These are phyloP conservation scores for Tenthredo livida DNA, from an alignment of 2,888 invertebrate species.

Conservation along the genomic window DNA sequence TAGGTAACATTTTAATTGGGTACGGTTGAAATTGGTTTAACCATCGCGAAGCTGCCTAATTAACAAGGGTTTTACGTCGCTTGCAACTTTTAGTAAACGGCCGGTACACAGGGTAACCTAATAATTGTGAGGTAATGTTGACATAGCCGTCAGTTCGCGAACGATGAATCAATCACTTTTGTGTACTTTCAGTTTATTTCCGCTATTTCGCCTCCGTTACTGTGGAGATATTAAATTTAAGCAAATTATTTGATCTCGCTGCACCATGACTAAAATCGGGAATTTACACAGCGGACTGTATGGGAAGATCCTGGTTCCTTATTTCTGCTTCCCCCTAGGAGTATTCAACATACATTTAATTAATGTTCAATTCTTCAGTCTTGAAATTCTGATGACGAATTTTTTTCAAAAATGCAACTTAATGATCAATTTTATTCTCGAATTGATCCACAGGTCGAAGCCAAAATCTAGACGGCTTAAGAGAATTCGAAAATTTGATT, in stretches of 20 bases:
- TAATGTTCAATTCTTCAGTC: no score
- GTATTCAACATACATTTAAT: no score
- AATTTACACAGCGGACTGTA: neutral
- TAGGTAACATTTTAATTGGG: conserved; percentile 41
- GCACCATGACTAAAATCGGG: neutral
- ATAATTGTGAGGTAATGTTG: conserved; percentile 37
- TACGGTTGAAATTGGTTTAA: conserved; percentile 45
- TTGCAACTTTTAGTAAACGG: conserved; percentile 40
- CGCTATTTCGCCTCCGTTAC: neutral
- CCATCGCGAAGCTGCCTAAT: conserved; percentile 44
- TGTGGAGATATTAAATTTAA: neutral
- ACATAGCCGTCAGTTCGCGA: conserved; percentile 22
- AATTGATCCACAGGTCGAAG: no score
- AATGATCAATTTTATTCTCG: no score
- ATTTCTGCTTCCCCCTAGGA: no score
- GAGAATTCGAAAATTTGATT: no score
- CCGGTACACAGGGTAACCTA: conserved; percentile 33
- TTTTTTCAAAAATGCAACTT: no score
- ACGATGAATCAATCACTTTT: conserved; percentile 37
- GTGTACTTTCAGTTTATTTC: conserved; percentile 35
- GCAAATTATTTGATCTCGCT: neutral
- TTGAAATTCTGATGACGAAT: no score
- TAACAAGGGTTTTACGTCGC: conserved; percentile 43
- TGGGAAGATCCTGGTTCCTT: neutral
- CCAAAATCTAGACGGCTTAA: no score